A percentile compares a stretch with the other conserved stretches of the same genome.
These are phyloP conservation scores for Gambusia holbrooki DNA, from an alignment of 2,113 vertebrate species.

Conservation along the genomic window DNA sequence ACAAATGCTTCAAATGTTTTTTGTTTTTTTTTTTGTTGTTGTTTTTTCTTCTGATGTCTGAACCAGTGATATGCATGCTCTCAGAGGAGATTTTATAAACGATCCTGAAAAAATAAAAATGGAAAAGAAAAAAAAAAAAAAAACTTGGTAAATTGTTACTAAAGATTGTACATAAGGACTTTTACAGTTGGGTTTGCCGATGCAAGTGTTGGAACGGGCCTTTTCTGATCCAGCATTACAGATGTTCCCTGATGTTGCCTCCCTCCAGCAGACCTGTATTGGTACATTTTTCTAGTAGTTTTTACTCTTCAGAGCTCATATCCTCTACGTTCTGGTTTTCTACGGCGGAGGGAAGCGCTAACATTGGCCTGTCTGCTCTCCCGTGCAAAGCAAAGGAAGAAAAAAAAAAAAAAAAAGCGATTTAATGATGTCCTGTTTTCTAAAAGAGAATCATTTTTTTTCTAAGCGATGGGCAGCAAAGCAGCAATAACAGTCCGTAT, in stretches of 20 bases:
- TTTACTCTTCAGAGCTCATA: conserved; percentile 72
- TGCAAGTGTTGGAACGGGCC: conserved; percentile 12
- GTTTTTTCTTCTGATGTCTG: conserved; percentile 61
- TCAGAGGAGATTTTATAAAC: conserved; percentile 62
- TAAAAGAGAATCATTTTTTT: conserved; percentile 75
- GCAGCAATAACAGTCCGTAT: conserved; percentile 93
- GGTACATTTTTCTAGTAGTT: conserved; percentile 80
- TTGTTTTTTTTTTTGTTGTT: neutral
- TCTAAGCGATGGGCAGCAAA: conserved; percentile 79
- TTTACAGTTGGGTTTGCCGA: conserved; percentile 40
- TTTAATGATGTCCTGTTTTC: conserved; percentile 82
- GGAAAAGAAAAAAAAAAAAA: too few species aligned
- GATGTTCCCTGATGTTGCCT: conserved; percentile 49
- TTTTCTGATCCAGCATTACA: conserved; percentile 49
- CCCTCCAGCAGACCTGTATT: conserved; percentile 66
- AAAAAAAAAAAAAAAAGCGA: conserved; percentile 52
- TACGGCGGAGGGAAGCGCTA: conserved; percentile 75
- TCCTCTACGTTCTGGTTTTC: conserved; percentile 72
- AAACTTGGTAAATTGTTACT: conserved; percentile 65
- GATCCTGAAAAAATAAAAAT: conserved; percentile 51
- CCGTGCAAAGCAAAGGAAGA: conserved; percentile 39
- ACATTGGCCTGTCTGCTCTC: conserved; percentile 79
- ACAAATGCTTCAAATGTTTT: conserved; percentile 55
- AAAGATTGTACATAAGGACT: conserved; percentile 64
- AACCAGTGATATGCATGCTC: conserved; percentile 64